phyloP scores from a whole-genome alignment of 2,888 invertebrate species.

The Drosophila parthenogenetica region DNA sequence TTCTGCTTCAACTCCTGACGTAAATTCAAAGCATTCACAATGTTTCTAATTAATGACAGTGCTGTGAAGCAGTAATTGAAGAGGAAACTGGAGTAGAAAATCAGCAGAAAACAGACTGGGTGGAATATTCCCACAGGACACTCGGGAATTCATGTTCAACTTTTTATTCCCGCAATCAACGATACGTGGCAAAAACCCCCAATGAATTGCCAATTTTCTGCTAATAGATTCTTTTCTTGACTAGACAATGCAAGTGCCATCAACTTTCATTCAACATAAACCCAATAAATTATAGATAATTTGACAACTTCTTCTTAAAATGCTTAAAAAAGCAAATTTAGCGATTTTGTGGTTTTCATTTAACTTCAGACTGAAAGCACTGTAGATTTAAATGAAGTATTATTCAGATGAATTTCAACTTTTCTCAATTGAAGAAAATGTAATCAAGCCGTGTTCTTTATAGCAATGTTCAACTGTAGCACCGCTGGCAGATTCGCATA shows the following conservation, averaged over 20 bases:
- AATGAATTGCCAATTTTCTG: neutral
- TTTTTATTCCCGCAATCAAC: neutral
- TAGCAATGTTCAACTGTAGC: constrained; percentile 4
- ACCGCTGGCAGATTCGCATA: constrained; percentile 33
- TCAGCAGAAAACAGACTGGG: neutral
- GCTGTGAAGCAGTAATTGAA: neutral
- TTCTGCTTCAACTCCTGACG: neutral
- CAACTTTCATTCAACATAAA: neutral
- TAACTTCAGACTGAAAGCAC: neutral
- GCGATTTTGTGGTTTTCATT: neutral
- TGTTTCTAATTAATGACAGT: constrained; percentile 1
- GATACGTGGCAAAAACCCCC: neutral
- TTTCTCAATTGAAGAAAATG: neutral
- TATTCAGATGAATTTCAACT: neutral
- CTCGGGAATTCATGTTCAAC: neutral
- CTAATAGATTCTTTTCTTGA: neutral
- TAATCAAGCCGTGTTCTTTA: constrained; percentile 1
- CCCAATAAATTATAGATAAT: neutral
- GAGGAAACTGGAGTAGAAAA: neutral
- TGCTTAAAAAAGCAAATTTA: neutral
- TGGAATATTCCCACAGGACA: neutral
- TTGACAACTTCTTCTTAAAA: neutral
- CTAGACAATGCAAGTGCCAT: neutral
- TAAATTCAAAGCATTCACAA: neutral
- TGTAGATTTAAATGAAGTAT: neutral